A percentile compares a stretch with the other conserved stretches of the same genome.
Conservation (phyloP, 2,113 vertebrate genomes). For the Lathamus discolor region DNA sequence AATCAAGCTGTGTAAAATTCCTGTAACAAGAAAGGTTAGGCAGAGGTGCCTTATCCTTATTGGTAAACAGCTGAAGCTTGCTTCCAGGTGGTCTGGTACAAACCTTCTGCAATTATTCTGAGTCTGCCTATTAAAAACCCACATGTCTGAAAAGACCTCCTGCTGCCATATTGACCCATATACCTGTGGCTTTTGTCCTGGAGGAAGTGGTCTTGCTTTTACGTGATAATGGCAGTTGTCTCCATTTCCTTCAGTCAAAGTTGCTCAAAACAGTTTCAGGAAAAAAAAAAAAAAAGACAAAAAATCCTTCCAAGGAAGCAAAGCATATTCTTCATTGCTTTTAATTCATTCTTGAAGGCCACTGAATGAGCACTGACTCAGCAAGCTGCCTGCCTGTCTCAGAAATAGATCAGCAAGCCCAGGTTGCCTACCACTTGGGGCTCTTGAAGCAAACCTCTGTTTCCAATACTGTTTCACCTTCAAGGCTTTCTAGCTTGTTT, state of each 20-base stretch:
- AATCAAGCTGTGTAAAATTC: slow-evolving; percentile 10
- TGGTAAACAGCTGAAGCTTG: slow-evolving; percentile 1
- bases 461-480: neutral
- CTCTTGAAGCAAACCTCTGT: neutral
- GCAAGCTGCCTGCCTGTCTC: neutral
- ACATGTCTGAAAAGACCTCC: neutral
- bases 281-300: neutral
- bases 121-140: neutral
- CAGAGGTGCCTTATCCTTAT: neutral
- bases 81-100: neutral
- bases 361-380: slow-evolving; percentile 14
- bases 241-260: slow-evolving; percentile 23
- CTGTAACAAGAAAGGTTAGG: neutral
- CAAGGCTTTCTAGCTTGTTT: neutral
- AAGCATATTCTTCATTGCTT: neutral
- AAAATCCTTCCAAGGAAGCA: neutral
- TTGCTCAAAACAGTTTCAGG: neutral
- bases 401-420: neutral
- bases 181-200: slow-evolving; percentile 25
- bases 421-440: neutral
- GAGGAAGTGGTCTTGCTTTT: slow-evolving; percentile 34
- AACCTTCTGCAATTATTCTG: neutral
- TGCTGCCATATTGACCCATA: neutral
- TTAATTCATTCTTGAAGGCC: slow-evolving; percentile 27
- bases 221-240: neutral